Conservation (phyloP, 1,140 invertebrate species). For the Lanistes nyassanus region DNA sequence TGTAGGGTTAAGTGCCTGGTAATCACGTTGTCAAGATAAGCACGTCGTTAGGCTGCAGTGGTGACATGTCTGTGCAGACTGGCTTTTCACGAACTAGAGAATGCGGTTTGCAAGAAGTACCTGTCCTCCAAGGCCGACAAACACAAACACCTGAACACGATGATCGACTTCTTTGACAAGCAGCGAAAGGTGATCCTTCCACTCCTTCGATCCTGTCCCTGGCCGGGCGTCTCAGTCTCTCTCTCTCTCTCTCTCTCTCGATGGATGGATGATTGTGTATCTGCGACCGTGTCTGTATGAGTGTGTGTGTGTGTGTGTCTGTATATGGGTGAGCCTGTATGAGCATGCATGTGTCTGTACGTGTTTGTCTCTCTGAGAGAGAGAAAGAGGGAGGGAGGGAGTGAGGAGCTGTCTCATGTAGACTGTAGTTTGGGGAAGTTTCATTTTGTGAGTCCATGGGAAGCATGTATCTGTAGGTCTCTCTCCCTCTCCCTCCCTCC, state of each 20-base stretch:
- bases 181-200: slow-evolving; percentile 12
- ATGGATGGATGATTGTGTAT: not conserved
- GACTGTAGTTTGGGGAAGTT: not conserved
- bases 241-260: not conserved
- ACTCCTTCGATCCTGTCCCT: not conserved
- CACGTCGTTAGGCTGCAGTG: not conserved
- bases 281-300: not conserved
- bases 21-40: not conserved
- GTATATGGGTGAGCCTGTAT: not conserved
- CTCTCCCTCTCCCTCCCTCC: too few species aligned
- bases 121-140: slow-evolving; percentile 10
- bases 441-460: not conserved
- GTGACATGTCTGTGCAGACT: slow-evolving; percentile 29
- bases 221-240: not conserved
- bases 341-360: not conserved
- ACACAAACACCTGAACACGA: not conserved
- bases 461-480: not conserved
- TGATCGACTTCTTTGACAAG: slow-evolving; percentile 21
- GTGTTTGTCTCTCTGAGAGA: not conserved
- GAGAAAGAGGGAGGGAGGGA: slow-evolving; percentile 3
- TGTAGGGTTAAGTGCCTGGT: not conserved
- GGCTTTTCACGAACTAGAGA: slow-evolving; percentile 41
- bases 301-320: slow-evolving; percentile 8
- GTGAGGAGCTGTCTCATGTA: not conserved
- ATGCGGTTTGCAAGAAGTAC: slow-evolving; percentile 41